Evolutionary conservation across 2,888 invertebrate species (phyloP), one percentile per base, ranked within the genome.

Genomic region (Hedychridium roseum): DNA sequence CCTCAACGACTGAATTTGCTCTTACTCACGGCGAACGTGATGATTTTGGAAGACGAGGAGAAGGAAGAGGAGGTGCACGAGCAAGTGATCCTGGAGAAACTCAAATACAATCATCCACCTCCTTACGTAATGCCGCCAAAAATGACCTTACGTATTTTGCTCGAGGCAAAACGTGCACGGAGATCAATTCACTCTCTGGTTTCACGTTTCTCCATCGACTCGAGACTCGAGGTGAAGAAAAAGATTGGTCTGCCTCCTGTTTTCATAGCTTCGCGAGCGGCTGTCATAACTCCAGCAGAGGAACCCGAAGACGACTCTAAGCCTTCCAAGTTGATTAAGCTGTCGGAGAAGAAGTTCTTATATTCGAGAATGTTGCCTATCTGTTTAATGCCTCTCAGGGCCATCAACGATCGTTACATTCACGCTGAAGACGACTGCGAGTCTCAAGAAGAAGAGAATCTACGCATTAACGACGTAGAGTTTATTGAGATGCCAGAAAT

Each of bases 161-260:
- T 75, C 1, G 64, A 73, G n/a, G 69, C 73, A 0, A 79, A 78
- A 50, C 58, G 64, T 35, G 78, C 76, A 2, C 68, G 68, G 0
- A 66, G 66, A 36, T 78, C 78, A 2, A 57, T 69, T 5, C 71
- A 70, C 11, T 78, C 78, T 1, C 49, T 79, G 16, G 51, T 79
- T 1, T 78, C 79, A 1, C 59, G 76, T 52, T 79, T 78, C 54
- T 77, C 79, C 0, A 65, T 78, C 2, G 72, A 79, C 27, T 78
- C 76, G 0, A 70, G 65, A 48, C 43, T 78, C 6, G 66, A 71
- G 7, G 57, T 70, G 4, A 78, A 76, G 38, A 62, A 63, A 21
- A 63, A 37, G 6, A 55, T 48, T 4, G 60, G 64, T 6, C 45
- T 73, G 2, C 39, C 58, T 0, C 17, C 38, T 1, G 15, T 27